A percentile compares a stretch with the other conserved stretches of the same genome.
These are phyloP conservation scores for Rhopalosiphum padi DNA, from an alignment of 1,140 invertebrate genomes.

Conservation along the genomic window DNA sequence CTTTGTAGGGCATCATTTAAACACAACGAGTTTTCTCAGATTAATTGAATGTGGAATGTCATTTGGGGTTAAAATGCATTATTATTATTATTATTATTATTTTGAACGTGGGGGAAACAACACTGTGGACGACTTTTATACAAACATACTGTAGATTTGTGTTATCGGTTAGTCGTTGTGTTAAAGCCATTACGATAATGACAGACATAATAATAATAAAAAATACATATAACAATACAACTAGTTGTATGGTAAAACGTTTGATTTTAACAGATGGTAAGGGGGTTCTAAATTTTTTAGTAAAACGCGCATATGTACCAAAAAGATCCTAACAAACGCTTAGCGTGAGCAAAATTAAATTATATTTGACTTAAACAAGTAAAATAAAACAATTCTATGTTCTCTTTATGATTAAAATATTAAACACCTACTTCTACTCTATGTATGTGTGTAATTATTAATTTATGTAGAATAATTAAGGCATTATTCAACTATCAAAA, in stretches of 20 bases:
- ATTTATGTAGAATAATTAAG: neutral
- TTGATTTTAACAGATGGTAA: conserved; percentile 18
- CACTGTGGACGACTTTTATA: neutral
- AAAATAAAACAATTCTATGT: neutral
- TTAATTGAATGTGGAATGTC: conserved; percentile 43
- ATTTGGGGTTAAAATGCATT: conserved; percentile 6
- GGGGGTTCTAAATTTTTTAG: neutral
- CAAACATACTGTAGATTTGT: neutral
- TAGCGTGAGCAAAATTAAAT: neutral
- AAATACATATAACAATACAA: neutral
- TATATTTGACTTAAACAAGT: neutral
- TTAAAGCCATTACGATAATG: conserved; percentile 27
- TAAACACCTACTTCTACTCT: neutral
- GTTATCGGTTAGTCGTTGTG: neutral
- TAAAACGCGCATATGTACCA: neutral
- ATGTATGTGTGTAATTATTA: neutral
- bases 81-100: neutral
- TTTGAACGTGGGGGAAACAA: neutral
- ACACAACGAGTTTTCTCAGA: neutral
- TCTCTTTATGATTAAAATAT: neutral
- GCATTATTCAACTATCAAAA: no score
- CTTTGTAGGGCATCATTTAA: neutral
- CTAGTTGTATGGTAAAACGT: neutral
- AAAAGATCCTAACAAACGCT: neutral
- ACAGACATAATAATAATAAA: neutral